Conservation (phyloP, 2,888 invertebrate species). For the Pemphredon lugubris region DNA sequence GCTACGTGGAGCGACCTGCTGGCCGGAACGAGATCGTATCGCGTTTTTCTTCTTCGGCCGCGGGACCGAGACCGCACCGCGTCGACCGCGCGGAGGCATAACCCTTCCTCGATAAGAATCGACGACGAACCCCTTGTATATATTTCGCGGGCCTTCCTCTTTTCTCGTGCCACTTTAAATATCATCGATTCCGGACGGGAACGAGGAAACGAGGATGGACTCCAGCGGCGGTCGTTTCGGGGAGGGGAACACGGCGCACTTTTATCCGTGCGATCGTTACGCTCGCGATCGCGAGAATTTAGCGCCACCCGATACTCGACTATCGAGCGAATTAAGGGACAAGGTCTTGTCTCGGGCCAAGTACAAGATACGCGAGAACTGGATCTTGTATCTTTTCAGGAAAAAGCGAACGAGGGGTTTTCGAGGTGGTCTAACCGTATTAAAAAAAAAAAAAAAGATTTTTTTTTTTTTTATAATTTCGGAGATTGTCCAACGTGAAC, state of each 20-base stretch:
- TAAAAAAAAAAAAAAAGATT: too few relatives aligned
- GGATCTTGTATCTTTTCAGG: too few relatives aligned
- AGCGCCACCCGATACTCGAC: too few relatives aligned
- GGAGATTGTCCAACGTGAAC: too few relatives aligned
- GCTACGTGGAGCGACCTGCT: constrained; percentile 69
- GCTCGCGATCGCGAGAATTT: too few relatives aligned
- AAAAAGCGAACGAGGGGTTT: too few relatives aligned
- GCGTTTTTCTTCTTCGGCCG: constrained; percentile 66
- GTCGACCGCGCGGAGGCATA: constrained; percentile 59
- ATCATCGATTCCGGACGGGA: constrained; percentile 30
- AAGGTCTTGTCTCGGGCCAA: too few relatives aligned
- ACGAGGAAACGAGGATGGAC: background rate
- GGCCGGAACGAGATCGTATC: constrained; percentile 77
- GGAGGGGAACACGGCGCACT: background rate
- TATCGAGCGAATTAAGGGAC: too few relatives aligned
- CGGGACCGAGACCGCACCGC: constrained; percentile 45
- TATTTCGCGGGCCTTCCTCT: constrained; percentile 49
- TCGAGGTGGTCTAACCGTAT: too few relatives aligned
- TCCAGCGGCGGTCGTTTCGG: background rate
- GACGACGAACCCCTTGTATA: constrained; percentile 49
- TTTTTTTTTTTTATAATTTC: too few relatives aligned
- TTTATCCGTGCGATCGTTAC: background rate
- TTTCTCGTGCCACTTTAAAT: constrained; percentile 45
- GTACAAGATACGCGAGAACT: too few relatives aligned
- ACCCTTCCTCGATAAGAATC: constrained; percentile 63